Evolutionary conservation across 2,888 invertebrate species (phyloP).

Genomic region (Cheilosia grossa): DNA sequence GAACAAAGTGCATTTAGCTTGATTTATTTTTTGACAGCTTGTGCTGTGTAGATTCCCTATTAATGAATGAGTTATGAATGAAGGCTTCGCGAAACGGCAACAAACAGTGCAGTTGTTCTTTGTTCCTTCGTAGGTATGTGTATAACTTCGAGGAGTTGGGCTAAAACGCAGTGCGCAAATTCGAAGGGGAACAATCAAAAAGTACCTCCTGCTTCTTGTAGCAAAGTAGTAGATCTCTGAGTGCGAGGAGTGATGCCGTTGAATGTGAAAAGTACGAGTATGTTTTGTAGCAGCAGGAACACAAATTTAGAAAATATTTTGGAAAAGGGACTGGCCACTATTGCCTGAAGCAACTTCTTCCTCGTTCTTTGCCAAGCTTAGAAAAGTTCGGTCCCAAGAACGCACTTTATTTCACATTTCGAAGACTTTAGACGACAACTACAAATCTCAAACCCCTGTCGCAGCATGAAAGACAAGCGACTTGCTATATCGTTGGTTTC

Average conservation of each 20-base stretch:
- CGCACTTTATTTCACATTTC: no score
- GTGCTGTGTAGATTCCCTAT: not conserved
- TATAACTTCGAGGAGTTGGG: not conserved
- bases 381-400: no score
- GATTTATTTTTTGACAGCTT: slow-evolving; percentile 3
- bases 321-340: no score
- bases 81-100: slow-evolving; percentile 24
- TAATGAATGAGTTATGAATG: slow-evolving; percentile 70
- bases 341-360: no score
- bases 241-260: slow-evolving; percentile 25
- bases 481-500: no score
- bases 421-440: no score
- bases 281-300: no score
- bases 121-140: not conserved
- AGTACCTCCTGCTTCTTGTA: no score
- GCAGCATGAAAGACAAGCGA: no score
- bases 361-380: no score
- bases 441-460: no score
- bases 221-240: not conserved
- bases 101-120: slow-evolving; percentile 7
- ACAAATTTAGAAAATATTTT: no score
- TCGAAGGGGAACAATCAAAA: not conserved
- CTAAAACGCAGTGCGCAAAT: slow-evolving; percentile 11
- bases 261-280: not conserved
- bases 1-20: slow-evolving; percentile 4